phyloP scores from a whole-genome alignment of 2,113 vertebrate genomes.

The Bungarus multicinctus region DNA sequence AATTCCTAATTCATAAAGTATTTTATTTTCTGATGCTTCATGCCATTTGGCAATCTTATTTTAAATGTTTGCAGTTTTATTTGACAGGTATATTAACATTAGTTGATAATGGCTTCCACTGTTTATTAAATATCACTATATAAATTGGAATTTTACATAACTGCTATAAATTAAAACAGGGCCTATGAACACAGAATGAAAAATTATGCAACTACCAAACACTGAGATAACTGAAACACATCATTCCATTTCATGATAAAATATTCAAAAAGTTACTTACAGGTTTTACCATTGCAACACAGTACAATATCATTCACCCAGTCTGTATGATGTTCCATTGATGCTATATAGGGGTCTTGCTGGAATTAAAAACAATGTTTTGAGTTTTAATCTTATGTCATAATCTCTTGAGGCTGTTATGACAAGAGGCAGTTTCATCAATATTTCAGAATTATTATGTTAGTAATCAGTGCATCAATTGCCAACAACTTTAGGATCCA shows the following conservation, averaged over 20 bases:
- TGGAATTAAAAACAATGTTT: conserved; percentile 63
- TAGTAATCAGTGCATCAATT: background rate
- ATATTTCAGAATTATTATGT: background rate
- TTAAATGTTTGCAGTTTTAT: background rate
- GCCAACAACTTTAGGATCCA: background rate
- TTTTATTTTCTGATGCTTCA: background rate
- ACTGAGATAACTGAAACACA: background rate
- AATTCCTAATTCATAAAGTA: background rate
- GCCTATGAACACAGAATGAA: background rate
- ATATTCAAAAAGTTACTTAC: conserved; percentile 74
- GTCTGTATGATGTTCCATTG: conserved; percentile 98
- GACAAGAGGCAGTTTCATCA: background rate
- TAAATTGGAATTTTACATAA: background rate
- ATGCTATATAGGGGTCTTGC: conserved; percentile 98
- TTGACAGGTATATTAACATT: background rate
- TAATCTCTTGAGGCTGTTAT: background rate
- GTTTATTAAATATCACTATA: background rate
- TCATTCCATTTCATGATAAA: background rate
- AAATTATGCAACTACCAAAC: background rate
- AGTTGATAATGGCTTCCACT: background rate
- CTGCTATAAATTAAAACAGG: background rate
- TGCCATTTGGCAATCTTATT: background rate
- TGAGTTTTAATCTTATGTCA: background rate
- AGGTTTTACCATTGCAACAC: conserved; percentile 96
- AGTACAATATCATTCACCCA: conserved; percentile 99